A percentile compares a stretch with the other conserved stretches of the same genome.
phyloP scores from a whole-genome alignment of 2,888 invertebrate genomes.

The Doris montereyensis region DNA sequence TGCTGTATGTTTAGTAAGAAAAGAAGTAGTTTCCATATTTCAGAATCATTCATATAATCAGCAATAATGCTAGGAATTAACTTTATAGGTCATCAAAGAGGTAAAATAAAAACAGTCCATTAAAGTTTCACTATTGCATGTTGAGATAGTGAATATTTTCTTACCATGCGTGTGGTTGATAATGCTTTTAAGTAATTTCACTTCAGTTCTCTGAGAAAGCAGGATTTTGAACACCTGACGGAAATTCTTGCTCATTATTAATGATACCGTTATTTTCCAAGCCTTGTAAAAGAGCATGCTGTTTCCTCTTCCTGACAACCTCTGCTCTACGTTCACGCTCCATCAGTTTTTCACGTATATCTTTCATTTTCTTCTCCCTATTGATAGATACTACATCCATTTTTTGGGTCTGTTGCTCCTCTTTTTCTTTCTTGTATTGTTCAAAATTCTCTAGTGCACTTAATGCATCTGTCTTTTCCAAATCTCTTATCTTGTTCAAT shows the following conservation, averaged over 20 bases:
- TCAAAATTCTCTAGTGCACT: slow-evolving; percentile 60
- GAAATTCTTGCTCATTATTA: slow-evolving; percentile 21
- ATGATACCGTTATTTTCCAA: slow-evolving; percentile 15
- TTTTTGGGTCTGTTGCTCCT: slow-evolving; percentile 56
- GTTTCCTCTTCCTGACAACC: slow-evolving; percentile 61
- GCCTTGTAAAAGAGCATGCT: slow-evolving; percentile 47
- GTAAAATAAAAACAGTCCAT: too few species aligned
- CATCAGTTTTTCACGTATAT: slow-evolving; percentile 59
- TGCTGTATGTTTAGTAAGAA: too few species aligned
- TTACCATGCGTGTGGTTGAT: too few species aligned
- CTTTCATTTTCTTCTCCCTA: slow-evolving; percentile 57
- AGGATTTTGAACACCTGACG: not conserved
- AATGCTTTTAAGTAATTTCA: too few species aligned
- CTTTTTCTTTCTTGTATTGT: slow-evolving; percentile 59
- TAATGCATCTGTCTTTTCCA: slow-evolving; percentile 60
- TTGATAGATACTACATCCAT: slow-evolving; percentile 61
- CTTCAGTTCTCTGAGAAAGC: not conserved
- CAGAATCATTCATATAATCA: too few species aligned
- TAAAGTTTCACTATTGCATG: too few species aligned
- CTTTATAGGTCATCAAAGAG: too few species aligned
- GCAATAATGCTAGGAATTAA: too few species aligned
- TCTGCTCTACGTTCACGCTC: slow-evolving; percentile 62
- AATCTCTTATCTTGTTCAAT: slow-evolving; percentile 62
- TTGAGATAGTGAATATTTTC: too few species aligned
- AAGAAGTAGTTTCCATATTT: too few species aligned